Evolutionary conservation across 2,888 invertebrate species (phyloP), one percentile per base, ranked within the genome.

Genomic region (Conops quadrifasciatus): DNA sequence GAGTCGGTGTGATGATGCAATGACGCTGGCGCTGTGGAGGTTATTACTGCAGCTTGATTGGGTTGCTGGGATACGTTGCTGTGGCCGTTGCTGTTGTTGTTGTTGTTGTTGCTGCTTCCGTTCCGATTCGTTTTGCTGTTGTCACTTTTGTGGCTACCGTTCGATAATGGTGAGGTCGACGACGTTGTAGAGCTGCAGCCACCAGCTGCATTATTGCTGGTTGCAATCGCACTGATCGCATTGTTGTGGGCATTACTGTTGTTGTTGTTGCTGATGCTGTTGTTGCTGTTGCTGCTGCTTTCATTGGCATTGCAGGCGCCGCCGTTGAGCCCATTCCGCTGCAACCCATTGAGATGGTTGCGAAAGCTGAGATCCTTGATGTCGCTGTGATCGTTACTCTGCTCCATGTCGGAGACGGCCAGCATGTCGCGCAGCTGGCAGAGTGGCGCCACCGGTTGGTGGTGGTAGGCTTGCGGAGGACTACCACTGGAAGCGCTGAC

Each of bases 401-500:
- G 85, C 76, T 86, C 86, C 66, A 85, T 80, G 73, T 85, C 85
- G 2, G 86, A 85, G 72, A 82, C 78, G 36, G 79, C 79, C 43
- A 85, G 76, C 82, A 87, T 87, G 70, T 87, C 86, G 15, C 87
- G 83, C 74, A 87, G 77, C 74, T 87, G 87, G 73, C 86, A 83
- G 28, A 87, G 77, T 79, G 87, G 82, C 71, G 80, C 81, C 78
- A 74, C 81, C 78, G 72, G 83, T 36, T 36, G 36, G 9, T 36
- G n/a, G 75, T 84, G 84, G 75, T 84, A 84, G n/a, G 81, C 81
- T 74, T 83, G 82, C 67, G 80, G 78, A 24, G 87, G 85, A 75
- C 89, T 89, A 79, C 86, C 86, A 74, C 88, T 87, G 0, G 90
- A 89, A 0, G 89, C 90, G 71, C 89, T 89, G 1, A 87, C 82